Percentiles rank a stretch among this genome's conserved stretches.
phyloP scores from a whole-genome alignment of 2,113 vertebrate species.

The Clarias magur region DNA sequence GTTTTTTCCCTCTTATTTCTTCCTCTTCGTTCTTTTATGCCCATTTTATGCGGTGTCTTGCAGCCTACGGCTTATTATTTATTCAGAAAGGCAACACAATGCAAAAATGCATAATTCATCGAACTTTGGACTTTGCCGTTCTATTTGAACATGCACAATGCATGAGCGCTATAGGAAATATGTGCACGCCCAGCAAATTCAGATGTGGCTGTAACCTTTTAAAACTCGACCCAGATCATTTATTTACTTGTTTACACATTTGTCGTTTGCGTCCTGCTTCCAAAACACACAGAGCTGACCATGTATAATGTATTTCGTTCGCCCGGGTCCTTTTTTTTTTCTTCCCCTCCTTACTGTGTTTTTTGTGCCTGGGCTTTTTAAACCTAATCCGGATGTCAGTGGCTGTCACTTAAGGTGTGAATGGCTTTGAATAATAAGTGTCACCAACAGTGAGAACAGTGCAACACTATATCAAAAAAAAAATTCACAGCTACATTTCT shows the following conservation, averaged over 20 bases:
- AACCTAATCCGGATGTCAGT: slow-evolving; percentile 30
- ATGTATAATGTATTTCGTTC: slow-evolving; percentile 60
- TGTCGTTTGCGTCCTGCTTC: slow-evolving; percentile 61
- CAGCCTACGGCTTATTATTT: slow-evolving; percentile 72
- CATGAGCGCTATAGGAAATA: slow-evolving; percentile 72
- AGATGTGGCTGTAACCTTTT: slow-evolving; percentile 63
- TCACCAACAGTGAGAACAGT: slow-evolving; percentile 18
- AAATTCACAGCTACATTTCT: background rate
- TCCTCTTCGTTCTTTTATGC: slow-evolving; percentile 59
- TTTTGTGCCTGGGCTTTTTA: slow-evolving; percentile 2
- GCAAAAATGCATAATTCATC: slow-evolving; percentile 78
- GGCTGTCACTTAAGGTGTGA: slow-evolving; percentile 41
- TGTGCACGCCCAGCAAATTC: slow-evolving; percentile 66
- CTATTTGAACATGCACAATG: slow-evolving; percentile 69
- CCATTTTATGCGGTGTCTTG: slow-evolving; percentile 59
- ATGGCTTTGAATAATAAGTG: slow-evolving; percentile 37
- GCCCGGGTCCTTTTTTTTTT: slow-evolving; percentile 17
- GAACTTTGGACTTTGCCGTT: slow-evolving; percentile 62
- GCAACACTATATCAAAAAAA: background rate
- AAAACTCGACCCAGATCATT: slow-evolving; percentile 65
- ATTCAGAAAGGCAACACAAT: slow-evolving; percentile 73
- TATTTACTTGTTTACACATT: slow-evolving; percentile 69
- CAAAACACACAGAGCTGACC: slow-evolving; percentile 53
- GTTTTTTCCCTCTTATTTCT: slow-evolving; percentile 48
- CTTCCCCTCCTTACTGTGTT: slow-evolving; percentile 20